Base-by-base conservation (phyloP, 2,888 invertebrate species). In the Patella depressa region DNA sequence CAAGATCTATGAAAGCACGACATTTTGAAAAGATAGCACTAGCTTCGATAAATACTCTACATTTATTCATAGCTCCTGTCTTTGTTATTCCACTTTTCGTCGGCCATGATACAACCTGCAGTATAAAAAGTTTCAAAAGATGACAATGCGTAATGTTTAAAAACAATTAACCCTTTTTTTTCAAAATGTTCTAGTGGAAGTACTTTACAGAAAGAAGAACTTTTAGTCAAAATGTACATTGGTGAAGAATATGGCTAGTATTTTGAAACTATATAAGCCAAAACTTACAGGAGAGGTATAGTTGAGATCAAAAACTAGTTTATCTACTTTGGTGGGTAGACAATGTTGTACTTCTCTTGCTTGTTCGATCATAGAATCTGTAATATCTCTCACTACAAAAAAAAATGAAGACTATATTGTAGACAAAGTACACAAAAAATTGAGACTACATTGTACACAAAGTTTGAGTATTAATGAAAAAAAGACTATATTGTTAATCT, bases 21-120 rank as follows among this genome's bases (percentile, higher is more conserved):
- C 88, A 86, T 7, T 76, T 72, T 11, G 71, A 29, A 24, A 78
- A 80, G 17, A 77, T 80, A 11, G 77, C 29, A 57, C 82, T 80
- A 5, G 45, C 45, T n/a, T 75, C 54, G 2, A 86, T 54, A 12
- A 77, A 72, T 7, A 78, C 71, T 4, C 34, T 72, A 73, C 88
- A 88, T 19, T 71, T 72, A 11, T 72, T 17, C 24, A 70, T 74
- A 19, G 85, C 88, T n/a, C 71, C 34, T 53, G 80, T 79, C 71
- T 80, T 77, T 11, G 85, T 85, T 24, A 82, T 82, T 57, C 85
- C 85, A 53, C 72, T 77, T 9, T 73, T 69, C 57, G 85, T 85
- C 24, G 88, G 87, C 87, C 87, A 87, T 2, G 81, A 72, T 29
- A 83, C 79, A 17, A 75, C 77, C 86, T 86, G 72, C n/a, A 59